These are phyloP conservation scores for Scomber scombrus DNA, from an alignment of 2,113 vertebrate genomes.

Conservation along the genomic window DNA sequence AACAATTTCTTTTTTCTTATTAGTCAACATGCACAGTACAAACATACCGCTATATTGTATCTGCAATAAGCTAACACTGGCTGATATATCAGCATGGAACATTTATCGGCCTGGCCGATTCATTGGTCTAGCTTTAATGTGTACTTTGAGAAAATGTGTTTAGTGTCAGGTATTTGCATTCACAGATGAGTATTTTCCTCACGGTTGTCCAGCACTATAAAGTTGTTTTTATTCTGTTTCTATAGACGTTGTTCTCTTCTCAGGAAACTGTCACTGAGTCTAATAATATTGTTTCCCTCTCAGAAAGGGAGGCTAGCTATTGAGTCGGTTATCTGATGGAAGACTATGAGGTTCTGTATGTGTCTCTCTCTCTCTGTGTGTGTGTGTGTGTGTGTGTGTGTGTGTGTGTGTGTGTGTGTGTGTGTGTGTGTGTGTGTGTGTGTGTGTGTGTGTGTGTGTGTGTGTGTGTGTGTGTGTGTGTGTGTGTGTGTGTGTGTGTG, in stretches of 20 bases:
- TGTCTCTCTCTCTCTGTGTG: too few relatives aligned
- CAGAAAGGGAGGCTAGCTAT: slow-evolving; percentile 37
- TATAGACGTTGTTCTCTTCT: slow-evolving; percentile 29
- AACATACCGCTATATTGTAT: too few relatives aligned
- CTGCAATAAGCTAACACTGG: too few relatives aligned
- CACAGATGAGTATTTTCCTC: neutral
- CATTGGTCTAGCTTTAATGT: too few relatives aligned
- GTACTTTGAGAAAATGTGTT: neutral
- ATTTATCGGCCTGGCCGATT: too few relatives aligned
- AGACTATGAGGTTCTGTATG: slow-evolving; percentile 5
- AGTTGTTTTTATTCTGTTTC: slow-evolving; percentile 25
- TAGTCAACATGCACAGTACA: too few relatives aligned
- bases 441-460: slow-evolving; percentile 4
- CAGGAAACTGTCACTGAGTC: slow-evolving; percentile 52
- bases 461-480: slow-evolving; percentile 13
- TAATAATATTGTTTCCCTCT: slow-evolving; percentile 52
- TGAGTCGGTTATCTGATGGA: slow-evolving; percentile 58
- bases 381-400: slow-evolving; percentile 20
- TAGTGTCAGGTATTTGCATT: slow-evolving; percentile 3
- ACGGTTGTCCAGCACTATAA: neutral
- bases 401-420: slow-evolving; percentile 22
- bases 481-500: slow-evolving; percentile 23
- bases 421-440: slow-evolving; percentile 18
- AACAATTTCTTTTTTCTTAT: too few relatives aligned
- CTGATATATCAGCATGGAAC: too few relatives aligned